A percentile compares a stretch with the other conserved stretches of the same genome.
These are phyloP conservation scores for Scylla paramamosain DNA, from an alignment of 1,140 invertebrate species.

Conservation along the genomic window DNA sequence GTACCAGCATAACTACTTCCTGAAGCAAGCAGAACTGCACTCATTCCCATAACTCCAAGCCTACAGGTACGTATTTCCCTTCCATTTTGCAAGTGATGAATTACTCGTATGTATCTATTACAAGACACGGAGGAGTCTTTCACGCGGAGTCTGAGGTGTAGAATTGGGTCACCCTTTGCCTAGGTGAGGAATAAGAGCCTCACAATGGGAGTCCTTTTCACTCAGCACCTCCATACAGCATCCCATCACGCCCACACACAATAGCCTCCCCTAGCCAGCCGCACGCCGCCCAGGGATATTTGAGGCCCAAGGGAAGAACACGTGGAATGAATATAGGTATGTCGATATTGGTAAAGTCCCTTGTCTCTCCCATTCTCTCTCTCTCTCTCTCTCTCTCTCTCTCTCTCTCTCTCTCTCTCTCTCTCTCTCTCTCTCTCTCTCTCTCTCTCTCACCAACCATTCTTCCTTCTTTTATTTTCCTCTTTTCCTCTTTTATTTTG, in stretches of 20 bases:
- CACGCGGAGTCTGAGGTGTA: neutral
- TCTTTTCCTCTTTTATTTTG: too few relatives aligned
- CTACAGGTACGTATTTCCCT: too few relatives aligned
- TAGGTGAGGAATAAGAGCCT: neutral
- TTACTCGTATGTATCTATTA: too few relatives aligned
- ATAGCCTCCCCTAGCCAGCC: neutral
- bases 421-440: too few relatives aligned
- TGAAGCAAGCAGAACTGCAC: too few relatives aligned
- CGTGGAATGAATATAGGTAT: neutral
- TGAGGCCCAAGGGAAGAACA: neutral
- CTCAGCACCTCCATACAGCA: neutral
- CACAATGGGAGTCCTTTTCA: neutral
- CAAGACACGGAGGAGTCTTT: too few relatives aligned
- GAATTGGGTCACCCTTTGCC: neutral
- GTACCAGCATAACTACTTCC: too few relatives aligned
- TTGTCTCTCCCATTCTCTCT: neutral
- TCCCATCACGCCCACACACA: neutral
- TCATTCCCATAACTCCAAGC: too few relatives aligned
- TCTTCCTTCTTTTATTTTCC: too few relatives aligned
- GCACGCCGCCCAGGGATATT: neutral
- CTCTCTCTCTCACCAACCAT: too few relatives aligned
- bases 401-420: too few relatives aligned
- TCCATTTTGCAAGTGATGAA: too few relatives aligned
- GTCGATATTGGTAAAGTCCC: constrained; percentile 1
- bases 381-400: neutral